phyloP scores from a whole-genome alignment of 2,113 vertebrate genomes.

The Drymodes brunneopygia region DNA sequence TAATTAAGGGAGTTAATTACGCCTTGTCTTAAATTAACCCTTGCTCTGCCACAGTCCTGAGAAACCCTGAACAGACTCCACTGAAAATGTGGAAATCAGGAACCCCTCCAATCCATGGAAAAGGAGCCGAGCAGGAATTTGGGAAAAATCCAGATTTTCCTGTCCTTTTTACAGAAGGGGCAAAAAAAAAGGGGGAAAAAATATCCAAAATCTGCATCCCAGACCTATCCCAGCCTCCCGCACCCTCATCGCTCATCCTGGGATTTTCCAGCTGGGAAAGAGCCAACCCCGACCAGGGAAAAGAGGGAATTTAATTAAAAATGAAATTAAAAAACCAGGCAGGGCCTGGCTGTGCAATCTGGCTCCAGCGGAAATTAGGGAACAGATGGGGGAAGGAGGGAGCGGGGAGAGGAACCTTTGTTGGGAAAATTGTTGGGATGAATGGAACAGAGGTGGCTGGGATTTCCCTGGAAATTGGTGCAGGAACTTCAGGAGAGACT shows the following conservation, averaged over 20 bases:
- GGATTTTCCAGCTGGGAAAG: background rate
- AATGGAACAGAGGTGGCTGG: background rate
- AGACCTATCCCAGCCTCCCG: background rate
- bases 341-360: background rate
- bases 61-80: background rate
- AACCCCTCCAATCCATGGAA: background rate
- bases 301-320: background rate
- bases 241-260: fast-evolving
- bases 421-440: slow-evolving; percentile 8
- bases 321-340: background rate
- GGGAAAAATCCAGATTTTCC: background rate
- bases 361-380: background rate
- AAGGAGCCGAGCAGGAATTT: background rate
- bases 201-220: background rate
- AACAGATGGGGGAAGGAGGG: background rate
- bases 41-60: background rate
- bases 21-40: background rate
- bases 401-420: background rate
- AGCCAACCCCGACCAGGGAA: background rate
- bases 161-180: background rate
- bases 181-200: background rate
- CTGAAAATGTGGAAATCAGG: fast-evolving
- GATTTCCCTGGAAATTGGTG: background rate
- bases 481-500: background rate
- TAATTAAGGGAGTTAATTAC: background rate